Evolutionary conservation across 2,888 invertebrate species (phyloP), one percentile per base, ranked within the genome.

Genomic region (Osmoderma eremita): DNA sequence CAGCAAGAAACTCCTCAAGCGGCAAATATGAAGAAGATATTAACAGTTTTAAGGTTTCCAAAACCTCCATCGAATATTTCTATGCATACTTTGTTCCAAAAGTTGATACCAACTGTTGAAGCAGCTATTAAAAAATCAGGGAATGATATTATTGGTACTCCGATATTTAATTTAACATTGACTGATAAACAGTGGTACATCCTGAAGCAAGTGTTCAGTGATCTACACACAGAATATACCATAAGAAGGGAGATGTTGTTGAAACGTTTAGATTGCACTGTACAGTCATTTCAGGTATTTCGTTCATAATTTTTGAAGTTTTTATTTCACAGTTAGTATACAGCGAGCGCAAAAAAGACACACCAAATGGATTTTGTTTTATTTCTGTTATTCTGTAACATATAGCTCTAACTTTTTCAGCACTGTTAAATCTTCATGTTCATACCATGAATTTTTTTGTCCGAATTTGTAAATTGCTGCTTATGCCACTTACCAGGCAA

Each of bases 181-280:
- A 88, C 89, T 0, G 90, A 90, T 41, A 90, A 89, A 67, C 95
- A 98, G 73, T 98, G 97, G 97, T 85, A 88, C 49, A 84, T 87
- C 24, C 78, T 98, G 1, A 88, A 90, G 62, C 83, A 84, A 4
- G 81, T 90, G 0, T 92, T 93, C 76, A 83, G 86, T 0, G 90
- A 93, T 69, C 85, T 98, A 78, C 88, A 88, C 63, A 86, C 88
- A 12, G 98, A 98, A 77, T 98, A 96, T 78, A 86, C 88, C 73
- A 84, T 93, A 68, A 84, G 98, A 54, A 84, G 95, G 65, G 92
- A 95, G 78, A 94, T 95, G 84, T 86, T 98, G 71, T 84, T 98
- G 4, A 95, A 95, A 58, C 86, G 98, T 54, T 83, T 98, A 38
- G 98, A 98, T 81, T 97, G 97, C 68, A 99, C 98, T 0, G 90